These are phyloP conservation scores for Montipora foliosa DNA, from an alignment of 64 coral and sea anemone genomes.

Conservation along the genomic window DNA sequence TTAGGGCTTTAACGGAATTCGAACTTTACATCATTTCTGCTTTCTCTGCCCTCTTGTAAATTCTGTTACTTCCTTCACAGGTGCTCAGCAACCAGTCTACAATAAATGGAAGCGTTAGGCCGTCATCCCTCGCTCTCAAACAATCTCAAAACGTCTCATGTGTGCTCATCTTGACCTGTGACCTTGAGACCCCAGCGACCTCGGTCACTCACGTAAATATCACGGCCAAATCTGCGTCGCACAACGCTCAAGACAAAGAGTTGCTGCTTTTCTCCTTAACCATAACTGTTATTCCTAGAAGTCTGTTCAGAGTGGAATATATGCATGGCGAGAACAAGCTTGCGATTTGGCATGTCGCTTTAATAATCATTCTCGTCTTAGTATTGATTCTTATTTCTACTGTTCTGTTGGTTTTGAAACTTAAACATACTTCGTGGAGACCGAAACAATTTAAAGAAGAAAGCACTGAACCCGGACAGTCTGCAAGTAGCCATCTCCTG, in stretches of 20 bases:
- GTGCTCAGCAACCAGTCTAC: not conserved
- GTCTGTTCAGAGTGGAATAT: not conserved
- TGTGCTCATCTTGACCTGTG: not conserved
- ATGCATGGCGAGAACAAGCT: not conserved
- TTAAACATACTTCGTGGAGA: not conserved
- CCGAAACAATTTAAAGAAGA: not conserved
- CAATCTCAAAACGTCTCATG: not conserved
- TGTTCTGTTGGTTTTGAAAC: not conserved
- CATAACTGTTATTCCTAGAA: not conserved
- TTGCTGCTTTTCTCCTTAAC: not conserved
- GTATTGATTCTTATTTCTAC: not conserved
- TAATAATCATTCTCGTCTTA: not conserved
- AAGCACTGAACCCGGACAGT: not conserved
- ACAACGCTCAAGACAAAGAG: not conserved
- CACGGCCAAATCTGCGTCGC: conserved; percentile 14
- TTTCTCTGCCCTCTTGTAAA: too few relatives aligned
- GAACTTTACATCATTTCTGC: too few relatives aligned
- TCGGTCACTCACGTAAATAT: not conserved
- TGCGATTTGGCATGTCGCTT: not conserved
- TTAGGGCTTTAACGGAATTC: too few relatives aligned
- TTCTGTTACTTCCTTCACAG: not conserved
- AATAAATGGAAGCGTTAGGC: not conserved
- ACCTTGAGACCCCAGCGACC: not conserved
- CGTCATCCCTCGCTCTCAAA: not conserved
- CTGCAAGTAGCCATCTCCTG: not conserved